Evolutionary conservation across 1,140 invertebrate species (phyloP).

Genomic region (Neodiprion virginianus): DNA sequence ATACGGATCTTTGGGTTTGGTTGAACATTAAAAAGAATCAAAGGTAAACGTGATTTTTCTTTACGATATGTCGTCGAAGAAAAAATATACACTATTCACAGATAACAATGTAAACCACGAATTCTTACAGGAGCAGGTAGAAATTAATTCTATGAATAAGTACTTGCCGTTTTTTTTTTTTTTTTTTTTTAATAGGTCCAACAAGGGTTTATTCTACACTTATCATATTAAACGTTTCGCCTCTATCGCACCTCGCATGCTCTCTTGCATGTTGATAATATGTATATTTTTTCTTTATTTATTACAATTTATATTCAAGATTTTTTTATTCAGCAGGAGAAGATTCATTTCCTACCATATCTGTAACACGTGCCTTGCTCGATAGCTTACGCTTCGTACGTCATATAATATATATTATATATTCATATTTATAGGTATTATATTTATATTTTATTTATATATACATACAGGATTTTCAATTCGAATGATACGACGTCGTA

Average conservation of each 20-base stretch:
- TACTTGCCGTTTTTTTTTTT: neutral
- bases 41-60: no score
- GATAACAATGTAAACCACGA: no score
- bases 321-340: neutral
- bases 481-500: neutral
- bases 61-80: no score
- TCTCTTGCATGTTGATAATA: neutral
- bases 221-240: slow-evolving; percentile 2
- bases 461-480: slow-evolving; percentile 3
- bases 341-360: neutral
- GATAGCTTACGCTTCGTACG: neutral
- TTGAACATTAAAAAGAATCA: no score
- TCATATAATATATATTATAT: neutral
- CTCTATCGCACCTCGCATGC: neutral
- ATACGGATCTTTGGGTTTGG: no score
- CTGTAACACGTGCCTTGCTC: neutral
- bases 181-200: neutral
- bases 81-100: no score
- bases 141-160: neutral
- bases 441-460: neutral
- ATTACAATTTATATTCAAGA: neutral
- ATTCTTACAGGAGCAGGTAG: neutral
- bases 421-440: neutral
- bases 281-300: slow-evolving; percentile 4
- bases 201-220: slow-evolving; percentile 5